Conservation (phyloP, 1,140 invertebrate genomes). For the Neuroterus valhalla region DNA sequence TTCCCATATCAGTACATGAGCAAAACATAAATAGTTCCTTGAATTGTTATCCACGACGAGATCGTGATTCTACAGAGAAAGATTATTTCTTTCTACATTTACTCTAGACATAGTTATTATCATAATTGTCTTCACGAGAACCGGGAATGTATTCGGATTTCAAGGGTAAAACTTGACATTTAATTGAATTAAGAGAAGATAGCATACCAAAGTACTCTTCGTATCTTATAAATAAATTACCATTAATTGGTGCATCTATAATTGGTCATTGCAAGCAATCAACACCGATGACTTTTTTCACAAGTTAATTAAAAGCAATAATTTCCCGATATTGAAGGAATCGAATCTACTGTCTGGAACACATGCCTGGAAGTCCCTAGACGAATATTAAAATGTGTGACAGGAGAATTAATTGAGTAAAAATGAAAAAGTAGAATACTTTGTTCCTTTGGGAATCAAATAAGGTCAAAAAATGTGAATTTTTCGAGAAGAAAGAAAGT, state of each 20-base stretch:
- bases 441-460: neutral
- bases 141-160: slow-evolving; percentile 5
- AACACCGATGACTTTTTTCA: slow-evolving; percentile 17
- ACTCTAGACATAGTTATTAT: slow-evolving; percentile 9
- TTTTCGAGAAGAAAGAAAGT: neutral
- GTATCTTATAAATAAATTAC: slow-evolving; percentile 28
- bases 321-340: neutral
- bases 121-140: neutral
- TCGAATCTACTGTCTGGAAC: neutral
- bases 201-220: neutral
- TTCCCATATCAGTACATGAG: too few relatives aligned
- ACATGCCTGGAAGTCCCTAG: neutral
- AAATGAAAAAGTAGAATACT: slow-evolving; percentile 5
- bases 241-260: slow-evolving; percentile 12
- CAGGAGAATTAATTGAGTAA: neutral
- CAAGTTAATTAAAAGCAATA: slow-evolving; percentile 17
- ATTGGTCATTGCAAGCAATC: slow-evolving; percentile 14
- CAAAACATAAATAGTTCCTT: too few relatives aligned
- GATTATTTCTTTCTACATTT: neutral
- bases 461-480: slow-evolving; percentile 9
- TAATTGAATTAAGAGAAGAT: slow-evolving; percentile 12
- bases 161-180: slow-evolving; percentile 26
- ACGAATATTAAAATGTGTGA: neutral
- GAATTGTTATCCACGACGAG: neutral
- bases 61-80: neutral